Evolutionary conservation across 2,888 invertebrate species (phyloP), one percentile per base, ranked within the genome.

Genomic region (Sphaeridia pumilis): DNA sequence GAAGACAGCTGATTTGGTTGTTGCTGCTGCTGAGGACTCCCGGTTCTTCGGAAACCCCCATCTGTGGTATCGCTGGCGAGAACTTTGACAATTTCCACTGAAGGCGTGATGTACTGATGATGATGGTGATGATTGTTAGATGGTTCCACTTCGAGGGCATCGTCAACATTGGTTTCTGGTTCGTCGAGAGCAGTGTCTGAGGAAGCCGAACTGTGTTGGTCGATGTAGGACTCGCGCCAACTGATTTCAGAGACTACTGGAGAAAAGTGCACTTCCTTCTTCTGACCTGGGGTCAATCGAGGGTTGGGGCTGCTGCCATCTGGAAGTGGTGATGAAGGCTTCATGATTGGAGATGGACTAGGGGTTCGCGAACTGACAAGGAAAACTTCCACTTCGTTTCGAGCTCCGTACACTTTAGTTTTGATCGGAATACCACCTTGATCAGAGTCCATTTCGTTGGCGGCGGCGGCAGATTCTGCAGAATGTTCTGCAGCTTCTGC

Each of bases 351-450:
- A 56, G 56, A 56, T 49, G 65, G 65, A 49, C 61, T 63, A 25
- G 63, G 63, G 25, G 63, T 61, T 42, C 63, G 57, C 26, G 61
- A 61, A 55, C 60, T 58, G 27, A 65, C 58, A 46, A 63, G 58
- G 41, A 58, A 60, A 24, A 63, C 61, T 62, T 63, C 63, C 22
- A 64, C 62, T 58, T 64, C 61, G 50, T 63, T 63, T 14, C 62
- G 49, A 27, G 60, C 49, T 38, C 61, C 61, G 50, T 60, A 60
- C 4, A 59, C 61, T 54, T 59, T 60, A 7, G 61, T 61, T 42
- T 60, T 61, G 31, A 59, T 55, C 35, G 60, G 57, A 46, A 56
- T 17, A 26, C 5, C 28, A 4, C 17, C 24, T 20, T 22, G 20
- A n/a, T 22, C 17, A 14, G 42, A 42, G 28, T 41, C 26, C 4